phyloP scores from a whole-genome alignment of 2,113 vertebrate genomes.

The Colaptes auratus region DNA sequence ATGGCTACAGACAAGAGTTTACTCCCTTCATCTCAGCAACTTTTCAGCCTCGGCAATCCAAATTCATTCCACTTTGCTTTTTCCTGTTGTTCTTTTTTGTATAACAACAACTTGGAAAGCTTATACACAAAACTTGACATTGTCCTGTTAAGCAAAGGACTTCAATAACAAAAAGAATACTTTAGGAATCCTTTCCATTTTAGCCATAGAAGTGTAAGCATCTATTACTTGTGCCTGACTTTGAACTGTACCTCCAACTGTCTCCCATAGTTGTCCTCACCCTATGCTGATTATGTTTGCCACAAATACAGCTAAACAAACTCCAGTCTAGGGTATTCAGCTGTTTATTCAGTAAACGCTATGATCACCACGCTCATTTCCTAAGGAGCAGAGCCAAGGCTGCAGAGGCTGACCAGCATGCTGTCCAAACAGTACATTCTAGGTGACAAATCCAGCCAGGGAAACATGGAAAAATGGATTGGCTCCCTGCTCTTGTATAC shows the following conservation, averaged over 20 bases:
- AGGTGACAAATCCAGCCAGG: not conserved
- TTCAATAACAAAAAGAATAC: not conserved
- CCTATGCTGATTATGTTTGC: not conserved
- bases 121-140: not conserved
- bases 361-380: rapidly evolving
- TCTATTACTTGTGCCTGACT: not conserved
- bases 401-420: rapidly evolving
- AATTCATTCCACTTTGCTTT: not conserved
- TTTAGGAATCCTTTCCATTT: not conserved
- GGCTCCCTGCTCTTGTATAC: not conserved
- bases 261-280: not conserved
- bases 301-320: not conserved
- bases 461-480: not conserved
- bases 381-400: not conserved
- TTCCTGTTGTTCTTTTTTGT: not conserved
- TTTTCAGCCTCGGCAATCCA: not conserved
- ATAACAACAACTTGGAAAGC: not conserved
- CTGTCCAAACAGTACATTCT: not conserved
- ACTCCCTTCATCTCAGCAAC: not conserved
- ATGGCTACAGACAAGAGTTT: not conserved
- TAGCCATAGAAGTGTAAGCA: not conserved
- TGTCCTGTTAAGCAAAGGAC: not conserved
- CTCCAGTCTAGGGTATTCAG: not conserved
- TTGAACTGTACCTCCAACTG: not conserved
- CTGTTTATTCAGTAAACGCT: not conserved